Conservation (phyloP, 2,113 vertebrate genomes). For the Seriola quinqueradiata region DNA sequence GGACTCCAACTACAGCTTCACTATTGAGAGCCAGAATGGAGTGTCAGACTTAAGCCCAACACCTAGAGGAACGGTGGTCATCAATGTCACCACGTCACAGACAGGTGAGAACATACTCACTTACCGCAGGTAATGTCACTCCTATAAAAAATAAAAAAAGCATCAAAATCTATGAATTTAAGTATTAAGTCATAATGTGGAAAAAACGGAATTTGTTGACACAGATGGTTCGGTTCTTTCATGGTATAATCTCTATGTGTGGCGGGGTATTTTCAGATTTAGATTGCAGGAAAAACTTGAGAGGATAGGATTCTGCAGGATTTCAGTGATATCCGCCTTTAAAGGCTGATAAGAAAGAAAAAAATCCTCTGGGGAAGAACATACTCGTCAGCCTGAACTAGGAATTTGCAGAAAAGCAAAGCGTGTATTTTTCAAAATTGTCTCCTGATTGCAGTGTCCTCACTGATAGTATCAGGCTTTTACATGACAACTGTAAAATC, state of each 20-base stretch:
- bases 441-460: slow-evolving; percentile 20
- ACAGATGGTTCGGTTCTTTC: background rate
- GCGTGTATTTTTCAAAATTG: slow-evolving; percentile 24
- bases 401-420: background rate
- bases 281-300: slow-evolving; percentile 3
- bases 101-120: slow-evolving; percentile 77
- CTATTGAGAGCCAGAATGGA: slow-evolving; percentile 86
- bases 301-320: background rate
- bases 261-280: background rate
- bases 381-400: background rate
- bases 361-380: slow-evolving; percentile 1
- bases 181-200: background rate
- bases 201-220: background rate
- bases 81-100: slow-evolving; percentile 88
- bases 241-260: background rate
- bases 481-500: slow-evolving; percentile 16
- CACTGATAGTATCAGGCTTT: slow-evolving; percentile 10
- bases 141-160: background rate
- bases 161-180: background rate
- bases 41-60: slow-evolving; percentile 85
- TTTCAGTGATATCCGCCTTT: slow-evolving; percentile 5
- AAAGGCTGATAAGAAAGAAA: slow-evolving; percentile 27
- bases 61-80: slow-evolving; percentile 78
- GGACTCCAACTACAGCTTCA: slow-evolving; percentile 89
- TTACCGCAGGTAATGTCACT: too few relatives aligned